Evolutionary conservation across 2,797 vertebrate genomes (phyloP).

Genomic region (Heliangelus exortis): DNA sequence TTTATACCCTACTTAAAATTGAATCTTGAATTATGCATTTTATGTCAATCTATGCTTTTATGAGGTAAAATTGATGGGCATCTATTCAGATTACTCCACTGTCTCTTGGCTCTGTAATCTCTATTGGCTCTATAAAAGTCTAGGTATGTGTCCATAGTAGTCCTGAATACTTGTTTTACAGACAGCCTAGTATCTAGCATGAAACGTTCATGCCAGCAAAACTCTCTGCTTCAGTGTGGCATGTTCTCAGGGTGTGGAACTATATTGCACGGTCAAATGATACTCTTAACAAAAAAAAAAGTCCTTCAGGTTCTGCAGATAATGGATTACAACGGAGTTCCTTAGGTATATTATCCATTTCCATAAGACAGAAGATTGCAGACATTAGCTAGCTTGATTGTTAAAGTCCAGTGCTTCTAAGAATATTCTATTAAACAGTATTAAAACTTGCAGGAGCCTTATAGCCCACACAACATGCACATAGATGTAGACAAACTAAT

Average conservation of each 20-base stretch:
- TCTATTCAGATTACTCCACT: background rate
- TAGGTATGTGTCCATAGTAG: background rate
- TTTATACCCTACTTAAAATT: background rate
- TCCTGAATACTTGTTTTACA: background rate
- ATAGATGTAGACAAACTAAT: background rate
- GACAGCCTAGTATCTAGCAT: background rate
- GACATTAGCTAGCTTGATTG: background rate
- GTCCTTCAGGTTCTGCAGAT: conserved; percentile 28
- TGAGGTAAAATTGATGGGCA: background rate
- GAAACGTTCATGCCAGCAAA: conserved; percentile 2
- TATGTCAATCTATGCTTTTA: background rate
- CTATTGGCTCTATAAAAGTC: background rate
- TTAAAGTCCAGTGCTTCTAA: background rate
- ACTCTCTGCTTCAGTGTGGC: background rate
- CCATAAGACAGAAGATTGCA: background rate
- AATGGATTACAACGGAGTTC: background rate
- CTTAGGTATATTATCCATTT: background rate
- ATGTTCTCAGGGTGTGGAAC: conserved; percentile 5
- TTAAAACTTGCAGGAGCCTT: background rate
- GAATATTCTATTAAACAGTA: background rate
- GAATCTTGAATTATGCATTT: conserved; percentile 15
- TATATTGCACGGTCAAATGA: conserved; percentile 19
- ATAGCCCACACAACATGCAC: background rate
- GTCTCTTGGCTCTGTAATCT: background rate
- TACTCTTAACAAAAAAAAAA: conserved; percentile 14